Base-by-base conservation (phyloP, 2,888 invertebrate species). In the Sphaeridia pumilis region DNA sequence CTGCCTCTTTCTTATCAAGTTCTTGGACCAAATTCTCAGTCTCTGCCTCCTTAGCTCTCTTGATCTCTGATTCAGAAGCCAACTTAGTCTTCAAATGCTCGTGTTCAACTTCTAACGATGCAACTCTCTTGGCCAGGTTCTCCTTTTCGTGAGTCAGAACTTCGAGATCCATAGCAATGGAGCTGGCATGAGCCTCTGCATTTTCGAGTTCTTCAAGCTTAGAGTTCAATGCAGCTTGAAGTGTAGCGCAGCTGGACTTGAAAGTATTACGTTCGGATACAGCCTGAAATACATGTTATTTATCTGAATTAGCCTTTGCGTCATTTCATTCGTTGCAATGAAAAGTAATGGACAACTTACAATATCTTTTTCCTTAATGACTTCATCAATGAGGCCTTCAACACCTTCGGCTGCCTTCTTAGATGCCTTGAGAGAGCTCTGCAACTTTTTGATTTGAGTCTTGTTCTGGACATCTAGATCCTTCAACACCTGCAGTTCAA, bases 391-490 rank as follows among this genome's bases (percentile, higher is more conserved):
- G 20, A 64, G 36, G 34, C 45, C 36, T 49, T 60, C 56, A 22
- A 63, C 54, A 38, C 58, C 57, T 4, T 49, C 50, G 1, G 61
- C 60, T 34, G 59, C 55, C 50, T 58, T 57, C 21, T 52, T 57
- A 7, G 58, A 56, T 7, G 55, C 36, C 41, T 63, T 60, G 3
- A 60, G 24, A 49, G 61, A 52, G 7, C 57, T 59, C 49, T 61
- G 58, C 14, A 61, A 48, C 10, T 44, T 24, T 17, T 52, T 58
- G 4, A 60, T 56, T 53, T 63, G 60, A 12, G 59, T 57, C 38
- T 63, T 59, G 7, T 63, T 63, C 22, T 65, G 63, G 3, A 46
- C 52, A 42, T 63, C 60, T 4, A 65, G 41, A 43, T 60, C 60
- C 27, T 59, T 63, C 3, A 60, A 41, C 4, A 65, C 52, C 2